Base-by-base conservation (phyloP, 2,797 vertebrate species). In the Catostomus latipinnis region DNA sequence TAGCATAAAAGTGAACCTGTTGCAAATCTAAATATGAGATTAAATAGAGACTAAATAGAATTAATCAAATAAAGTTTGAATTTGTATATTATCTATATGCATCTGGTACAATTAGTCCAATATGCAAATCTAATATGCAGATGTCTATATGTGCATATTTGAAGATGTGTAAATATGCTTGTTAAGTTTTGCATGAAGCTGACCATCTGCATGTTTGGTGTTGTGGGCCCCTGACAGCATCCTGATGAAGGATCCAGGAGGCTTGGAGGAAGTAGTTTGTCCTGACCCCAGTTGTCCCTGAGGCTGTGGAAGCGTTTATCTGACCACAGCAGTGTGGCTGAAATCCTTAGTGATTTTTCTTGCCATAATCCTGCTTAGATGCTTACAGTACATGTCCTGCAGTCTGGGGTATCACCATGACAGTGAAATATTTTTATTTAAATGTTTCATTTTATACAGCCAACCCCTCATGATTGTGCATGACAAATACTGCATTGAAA, bases 281-380 rank as follows among this genome's bases (percentile, higher is more conserved):
- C 46, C 53, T 77, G 63, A 45, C 12, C 34, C 22, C 58, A 11
- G 58, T 61, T 11, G 63, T 12, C 12, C 34, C 22, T 73, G 49
- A 52, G 49, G 49, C 16, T 34, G 58, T 61, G 4, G 8, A 12
- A 52, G 18, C 18, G 2, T 60, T 43, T 60, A 50, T 76, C 45
- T 49, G 63, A 67, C 74, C 74, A 68, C 53, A 76, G 63, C 74
- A 45, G 22, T 46, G 50, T 68, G 45, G 14, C 16, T 58, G 6
- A 76, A 76, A 34, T 58, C 65, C 45, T 67, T 18, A 1, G 43
- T 49, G 53, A 58, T 22, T 34, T 34, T n/a, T 57, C 50, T 13
- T n/a, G 52, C 43, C 11, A 18, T 46, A 76, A 76, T 52, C 49
- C 49, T 52, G 49, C 49, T 52, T 52, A 34, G 34, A 34, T 10